Conservation (phyloP, 2,113 vertebrate species). For the Leucoraja erinaceus region DNA sequence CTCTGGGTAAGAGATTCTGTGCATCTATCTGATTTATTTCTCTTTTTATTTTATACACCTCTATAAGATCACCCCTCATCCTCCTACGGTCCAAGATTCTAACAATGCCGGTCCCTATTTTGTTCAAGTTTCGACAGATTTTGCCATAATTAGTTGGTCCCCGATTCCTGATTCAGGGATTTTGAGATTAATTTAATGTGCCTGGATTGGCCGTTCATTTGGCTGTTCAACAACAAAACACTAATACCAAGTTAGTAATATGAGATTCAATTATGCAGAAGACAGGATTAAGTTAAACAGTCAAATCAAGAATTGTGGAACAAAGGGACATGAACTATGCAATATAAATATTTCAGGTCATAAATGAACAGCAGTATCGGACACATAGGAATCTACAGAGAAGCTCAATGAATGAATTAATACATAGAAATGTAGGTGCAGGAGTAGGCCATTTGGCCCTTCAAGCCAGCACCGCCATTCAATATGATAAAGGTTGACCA, state of each 20-base stretch:
- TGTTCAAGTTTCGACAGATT: neutral
- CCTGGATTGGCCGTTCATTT: neutral
- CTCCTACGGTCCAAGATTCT: no score
- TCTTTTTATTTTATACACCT: no score
- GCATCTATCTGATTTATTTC: no score
- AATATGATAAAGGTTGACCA: no score
- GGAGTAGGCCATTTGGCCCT: no score
- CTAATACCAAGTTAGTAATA: neutral
- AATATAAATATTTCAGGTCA: neutral
- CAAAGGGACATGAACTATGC: neutral
- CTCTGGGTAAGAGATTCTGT: no score
- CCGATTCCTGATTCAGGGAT: neutral
- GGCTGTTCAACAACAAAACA: neutral
- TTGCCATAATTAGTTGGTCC: neutral
- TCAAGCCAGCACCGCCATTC: no score
- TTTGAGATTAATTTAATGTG: neutral
- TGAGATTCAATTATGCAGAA: no score
- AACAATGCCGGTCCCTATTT: neutral
- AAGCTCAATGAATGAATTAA: neutral
- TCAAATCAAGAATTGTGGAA: neutral
- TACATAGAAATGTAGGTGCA: no score
- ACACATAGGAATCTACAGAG: neutral
- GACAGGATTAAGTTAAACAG: neutral
- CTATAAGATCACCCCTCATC: no score
- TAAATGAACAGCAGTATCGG: neutral